These are phyloP conservation scores for Mythimna ferrago DNA, from an alignment of 2,888 invertebrate genomes.

Conservation along the genomic window DNA sequence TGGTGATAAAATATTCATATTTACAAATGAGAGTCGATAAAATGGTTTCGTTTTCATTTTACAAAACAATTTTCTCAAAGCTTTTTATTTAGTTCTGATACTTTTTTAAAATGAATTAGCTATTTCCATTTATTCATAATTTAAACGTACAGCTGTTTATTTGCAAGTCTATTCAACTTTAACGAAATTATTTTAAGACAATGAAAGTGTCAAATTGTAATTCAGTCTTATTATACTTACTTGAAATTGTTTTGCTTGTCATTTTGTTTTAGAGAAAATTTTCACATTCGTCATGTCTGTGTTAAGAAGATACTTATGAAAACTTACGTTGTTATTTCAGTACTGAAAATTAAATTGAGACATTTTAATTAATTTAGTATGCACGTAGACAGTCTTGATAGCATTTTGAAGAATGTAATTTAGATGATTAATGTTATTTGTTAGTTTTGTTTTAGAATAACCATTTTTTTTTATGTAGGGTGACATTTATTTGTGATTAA, in stretches of 20 bases:
- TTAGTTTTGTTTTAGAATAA: background rate
- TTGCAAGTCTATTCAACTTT: conserved; percentile 27
- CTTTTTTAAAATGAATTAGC: conserved; percentile 4
- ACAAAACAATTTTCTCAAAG: conserved; percentile 1
- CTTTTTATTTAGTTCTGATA: conserved; percentile 17
- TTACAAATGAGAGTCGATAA: conserved; percentile 12
- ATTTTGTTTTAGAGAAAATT: conserved; percentile 42
- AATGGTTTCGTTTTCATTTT: conserved; percentile 16
- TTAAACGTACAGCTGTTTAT: conserved; percentile 26
- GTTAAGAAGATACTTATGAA: conserved; percentile 30
- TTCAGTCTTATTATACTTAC: conserved; percentile 37
- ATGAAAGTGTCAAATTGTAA: conserved; percentile 44
- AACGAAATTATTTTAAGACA: conserved; percentile 39
- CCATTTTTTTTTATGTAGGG: too few species aligned
- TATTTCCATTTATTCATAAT: conserved; percentile 24
- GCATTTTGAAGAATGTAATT: conserved; percentile 6
- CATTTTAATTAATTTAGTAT: conserved; percentile 44
- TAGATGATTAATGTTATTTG: background rate
- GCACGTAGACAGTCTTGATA: conserved; percentile 5
- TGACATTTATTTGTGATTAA: background rate
- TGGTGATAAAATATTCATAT: conserved; percentile 13
- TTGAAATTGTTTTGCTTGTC: conserved; percentile 40
- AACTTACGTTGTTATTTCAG: conserved; percentile 36
- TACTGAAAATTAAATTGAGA: conserved; percentile 23
- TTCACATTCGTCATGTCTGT: conserved; percentile 39